These are phyloP conservation scores for Aspidiotus rigidus DNA, from an alignment of 2,888 invertebrate species.

Conservation along the genomic window DNA sequence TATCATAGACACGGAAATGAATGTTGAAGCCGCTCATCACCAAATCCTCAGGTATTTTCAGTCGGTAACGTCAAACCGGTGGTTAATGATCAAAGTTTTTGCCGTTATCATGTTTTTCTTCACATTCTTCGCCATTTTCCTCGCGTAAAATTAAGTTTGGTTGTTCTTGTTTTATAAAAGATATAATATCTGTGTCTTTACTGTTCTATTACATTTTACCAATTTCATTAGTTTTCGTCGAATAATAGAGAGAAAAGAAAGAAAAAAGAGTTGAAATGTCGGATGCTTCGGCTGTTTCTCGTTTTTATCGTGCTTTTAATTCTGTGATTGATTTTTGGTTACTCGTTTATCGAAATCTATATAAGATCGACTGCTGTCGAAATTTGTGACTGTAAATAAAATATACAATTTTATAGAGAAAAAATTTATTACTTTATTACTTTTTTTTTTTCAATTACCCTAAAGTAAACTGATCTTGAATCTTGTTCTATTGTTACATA, in stretches of 20 bases:
- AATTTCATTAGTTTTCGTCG: not conserved
- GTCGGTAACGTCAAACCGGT: constrained; percentile 90
- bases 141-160: constrained; percentile 56
- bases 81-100: constrained; percentile 99
- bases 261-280: not conserved
- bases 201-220: not conserved
- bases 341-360: not conserved
- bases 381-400: not conserved
- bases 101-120: constrained; percentile 97
- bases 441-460: not conserved
- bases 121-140: constrained; percentile 94
- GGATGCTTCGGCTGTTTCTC: not conserved
- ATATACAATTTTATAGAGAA: not conserved
- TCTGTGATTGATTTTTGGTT: constrained; percentile 4
- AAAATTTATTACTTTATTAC: not conserved
- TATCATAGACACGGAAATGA: constrained; percentile 87
- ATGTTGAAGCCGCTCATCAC: constrained; percentile 94
- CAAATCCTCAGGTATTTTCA: constrained; percentile 98
- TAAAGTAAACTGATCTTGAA: not conserved
- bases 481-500: not conserved
- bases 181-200: not conserved
- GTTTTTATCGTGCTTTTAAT: not conserved
- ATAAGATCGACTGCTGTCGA: not conserved
- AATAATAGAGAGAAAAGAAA: not conserved
- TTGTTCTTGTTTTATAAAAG: not conserved